Evolutionary conservation across 2,113 vertebrate species (phyloP), one percentile per base, ranked within the genome.

Genomic region (Oncorhynchus clarkii): DNA sequence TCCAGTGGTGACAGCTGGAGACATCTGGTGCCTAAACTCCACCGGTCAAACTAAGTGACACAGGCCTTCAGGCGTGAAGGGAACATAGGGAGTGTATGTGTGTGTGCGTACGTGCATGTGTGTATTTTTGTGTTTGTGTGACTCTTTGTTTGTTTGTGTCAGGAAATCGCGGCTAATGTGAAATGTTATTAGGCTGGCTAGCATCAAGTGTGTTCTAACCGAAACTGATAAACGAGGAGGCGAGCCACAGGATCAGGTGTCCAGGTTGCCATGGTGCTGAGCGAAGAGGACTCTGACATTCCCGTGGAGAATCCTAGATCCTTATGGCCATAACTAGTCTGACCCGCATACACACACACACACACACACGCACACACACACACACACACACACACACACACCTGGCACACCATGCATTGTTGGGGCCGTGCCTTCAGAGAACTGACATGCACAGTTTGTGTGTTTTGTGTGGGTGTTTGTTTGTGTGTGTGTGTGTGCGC

Each of bases 21-120:
- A 92, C 91, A 90, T 91, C 88, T 91, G 90, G 85, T 92, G 90
- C 87, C 90, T 90, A 88, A 90, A 90, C 89, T 92, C 89, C 80
- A 93, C 92, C 90, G 91, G 92, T 94, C 92, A 88, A 82, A 87
- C 64, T 71, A 83, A 89, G 86, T 90, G 89, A 90, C 88, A 90
- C 80, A 80, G 79, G 89, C 84, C 87, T 84, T 77, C 81, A 83
- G 83, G 87, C 85, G 45, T 8, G 29, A 9, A n/a, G 18, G 12
- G 45, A n/a, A 9, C 8, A 67, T 12, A 26, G 65, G 14, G 73
- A 51, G 4, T 1, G 29, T 5, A 3, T 34, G 69, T 70, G 74
- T 78, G 69, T 59, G 70, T 67, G 57, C 54, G 13, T 75, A 64
- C 72, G 65, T 82, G 34, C 72, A 67, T 75, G 29, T 31, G 62